Evolutionary conservation across 2,797 vertebrate genomes (phyloP), one percentile per base, ranked within the genome.

Genomic region (Hydrocynus forskahlii): DNA sequence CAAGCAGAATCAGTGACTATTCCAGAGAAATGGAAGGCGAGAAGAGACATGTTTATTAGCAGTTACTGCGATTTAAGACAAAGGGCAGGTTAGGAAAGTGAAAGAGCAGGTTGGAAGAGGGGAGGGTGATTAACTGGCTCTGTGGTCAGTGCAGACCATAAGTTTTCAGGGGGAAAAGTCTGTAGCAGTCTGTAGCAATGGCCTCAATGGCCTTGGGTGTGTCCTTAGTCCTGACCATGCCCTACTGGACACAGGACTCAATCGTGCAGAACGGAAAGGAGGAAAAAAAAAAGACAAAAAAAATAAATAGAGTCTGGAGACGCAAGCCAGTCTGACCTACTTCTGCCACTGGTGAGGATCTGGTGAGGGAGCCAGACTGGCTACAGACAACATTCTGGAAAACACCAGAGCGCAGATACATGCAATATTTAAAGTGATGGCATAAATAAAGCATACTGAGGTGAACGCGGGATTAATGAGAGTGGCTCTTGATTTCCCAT

Each of bases 381-480:
- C 48, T 54, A n/a, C 21, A 54, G 12, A 48, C n/a, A 13, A 55
- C 4, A 7, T 19, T 16, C 45, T 25, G 48, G 48, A 64, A 23
- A 68, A 57, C 57, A 35, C 48, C 19, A 59, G n/a, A 35, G 55
- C 7, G 38, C 40, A 43, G 73, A 23, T 73, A 60, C 64, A 67
- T 70, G 54, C 62, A 64, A 66, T 48, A 72, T 82, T 82, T 78
- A 78, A 54, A 67, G 35, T 38, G 29, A 77, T 16, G 29, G 14
- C 40, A 82, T 55, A 52, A 77, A 71, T 79, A 71, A 77, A 78
- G 66, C 3, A 45, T 21, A 19, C 8, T 1, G 40, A 45, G 9
- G 19, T 4, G 40, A 10, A 21, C 14, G 45, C 2, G 8, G 45
- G 45, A 12, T 48, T 48, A 48, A 48, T 48, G 12, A 48, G 45